These are phyloP conservation scores for Clupea harengus DNA, from an alignment of 2,113 vertebrate genomes.

Conservation along the genomic window DNA sequence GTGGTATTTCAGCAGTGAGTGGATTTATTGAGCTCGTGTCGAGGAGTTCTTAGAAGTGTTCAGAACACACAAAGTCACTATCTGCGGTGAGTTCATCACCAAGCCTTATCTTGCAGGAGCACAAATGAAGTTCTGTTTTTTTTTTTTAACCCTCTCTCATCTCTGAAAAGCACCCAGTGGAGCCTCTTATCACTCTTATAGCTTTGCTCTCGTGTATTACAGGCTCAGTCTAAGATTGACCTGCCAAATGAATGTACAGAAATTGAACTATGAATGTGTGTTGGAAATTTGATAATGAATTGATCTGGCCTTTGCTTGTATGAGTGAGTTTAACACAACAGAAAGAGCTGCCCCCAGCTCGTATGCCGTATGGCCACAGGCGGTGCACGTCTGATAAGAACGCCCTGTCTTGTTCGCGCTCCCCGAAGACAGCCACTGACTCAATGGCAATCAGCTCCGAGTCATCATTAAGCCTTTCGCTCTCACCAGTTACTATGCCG, in stretches of 20 bases:
- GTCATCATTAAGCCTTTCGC: conserved; percentile 37
- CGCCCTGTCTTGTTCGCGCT: not conserved
- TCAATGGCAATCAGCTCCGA: conserved; percentile 9
- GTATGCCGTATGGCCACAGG: not conserved
- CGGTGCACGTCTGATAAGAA: not conserved
- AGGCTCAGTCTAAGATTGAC: too few species aligned
- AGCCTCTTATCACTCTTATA: too few species aligned
- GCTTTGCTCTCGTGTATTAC: too few species aligned
- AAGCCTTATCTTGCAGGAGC: too few species aligned
- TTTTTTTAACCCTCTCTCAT: too few species aligned
- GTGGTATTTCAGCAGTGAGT: not conserved
- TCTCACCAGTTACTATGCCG: conserved; percentile 47
- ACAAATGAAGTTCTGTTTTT: too few species aligned
- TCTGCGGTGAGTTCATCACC: too few species aligned
- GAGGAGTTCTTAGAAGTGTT: not conserved
- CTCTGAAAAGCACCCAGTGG: too few species aligned
- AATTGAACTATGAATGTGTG: not conserved
- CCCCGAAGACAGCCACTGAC: not conserved
- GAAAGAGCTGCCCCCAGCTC: too few species aligned
- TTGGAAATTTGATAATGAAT: too few species aligned
- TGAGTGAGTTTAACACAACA: too few species aligned
- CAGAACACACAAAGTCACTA: not conserved
- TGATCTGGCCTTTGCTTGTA: too few species aligned
- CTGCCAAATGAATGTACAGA: not conserved
- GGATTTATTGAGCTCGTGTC: not conserved